Evolutionary conservation across 2,888 invertebrate species (phyloP), one percentile per base, ranked within the genome.

Genomic region (Ornithoptera priamus): DNA sequence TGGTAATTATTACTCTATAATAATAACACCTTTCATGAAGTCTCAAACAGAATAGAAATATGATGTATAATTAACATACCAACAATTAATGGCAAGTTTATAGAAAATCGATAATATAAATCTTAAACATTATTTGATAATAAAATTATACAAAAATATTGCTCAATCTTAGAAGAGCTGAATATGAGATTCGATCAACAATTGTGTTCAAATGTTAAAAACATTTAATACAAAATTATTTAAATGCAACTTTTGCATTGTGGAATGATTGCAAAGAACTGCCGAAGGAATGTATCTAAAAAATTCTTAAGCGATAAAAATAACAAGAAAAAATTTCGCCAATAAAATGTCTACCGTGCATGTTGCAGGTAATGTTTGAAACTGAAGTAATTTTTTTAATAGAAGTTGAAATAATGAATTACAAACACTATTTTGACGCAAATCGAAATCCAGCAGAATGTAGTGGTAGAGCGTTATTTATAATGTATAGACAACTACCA

Each of bases 261-360:
- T 75, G 80, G 80, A 80, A 80, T 80, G 80, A 73, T 63, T 69
- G 64, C 46, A 67, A 62, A 67, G 10, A 59, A 67, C n/a, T 7
- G 36, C 62, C 18, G 7, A 12, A 56, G 67, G 67, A 67, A 67
- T 67, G 67, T 57, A 20, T 39, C 39, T 22, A 22, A 7, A 30
- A 62, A 42, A 67, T 62, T 42, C 22, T 18, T 39, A 17, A 53
- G 56, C 56, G 20, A 36, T 18, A 30, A 64, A 8, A 57, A 36
- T 39, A 3, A 30, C 30, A 4, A 10, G 24, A 50, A 17, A 15
- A 50, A 50, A 15, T 15, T 15, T 17, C 18, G 15, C 18, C 5
- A 50, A 5, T 50, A 50, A 12, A 17, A 50, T 15, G 12, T 15
- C 1, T 18, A 15, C 3, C 22, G 1, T 22, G 22, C 22, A 22